Base-by-base conservation (phyloP, 1,140 invertebrate genomes). In the Drosophila nigromelanica region DNA sequence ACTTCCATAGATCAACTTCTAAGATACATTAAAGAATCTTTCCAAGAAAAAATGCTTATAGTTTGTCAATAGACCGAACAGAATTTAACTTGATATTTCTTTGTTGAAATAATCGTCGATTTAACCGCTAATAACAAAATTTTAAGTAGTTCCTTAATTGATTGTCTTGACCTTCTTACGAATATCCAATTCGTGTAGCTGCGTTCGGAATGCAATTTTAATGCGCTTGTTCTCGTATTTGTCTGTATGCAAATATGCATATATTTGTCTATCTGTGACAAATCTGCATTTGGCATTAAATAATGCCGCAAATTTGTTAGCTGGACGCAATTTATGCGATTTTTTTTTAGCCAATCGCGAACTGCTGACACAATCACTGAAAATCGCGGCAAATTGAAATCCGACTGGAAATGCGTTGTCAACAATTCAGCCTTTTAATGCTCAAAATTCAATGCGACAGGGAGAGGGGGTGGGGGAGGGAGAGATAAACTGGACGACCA, bases 281-380 rank as follows among this genome's bases (percentile, higher is more conserved):
- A 72, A 72, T 72, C 39, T 72, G 48, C 69, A 80, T 75, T 50
- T 50, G 61, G 67, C 80, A 58, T 77, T 82, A 83, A 82, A 74
- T 83, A 85, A 85, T 85, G 80, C 63, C 0, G 48, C 69, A 85
- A 85, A 85, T 85, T 85, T 85, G 80, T 80, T 80, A 80, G 73
- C 69, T 55, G 52, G 60, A 48, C 39, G 64, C 80, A 78, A 85
- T 85, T 85, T 73, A 76, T 76, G 61, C 67, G 68, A 35, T 58
- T 78, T 78, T 60, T 78, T 78, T 56, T 37, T 61, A 56, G 69
- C 67, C 35, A 48, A 37, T 40, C 27, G 39, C 56, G 60, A 67
- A 66, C 43, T 58, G 79, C 67, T 87, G 83, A 89, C 83, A 89
- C 77, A 89, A 87, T 82, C 83, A 52, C 42, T 69, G 61, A 77